Evolutionary conservation across 2,888 invertebrate species (phyloP).

Genomic region (Cheilosia soror): DNA sequence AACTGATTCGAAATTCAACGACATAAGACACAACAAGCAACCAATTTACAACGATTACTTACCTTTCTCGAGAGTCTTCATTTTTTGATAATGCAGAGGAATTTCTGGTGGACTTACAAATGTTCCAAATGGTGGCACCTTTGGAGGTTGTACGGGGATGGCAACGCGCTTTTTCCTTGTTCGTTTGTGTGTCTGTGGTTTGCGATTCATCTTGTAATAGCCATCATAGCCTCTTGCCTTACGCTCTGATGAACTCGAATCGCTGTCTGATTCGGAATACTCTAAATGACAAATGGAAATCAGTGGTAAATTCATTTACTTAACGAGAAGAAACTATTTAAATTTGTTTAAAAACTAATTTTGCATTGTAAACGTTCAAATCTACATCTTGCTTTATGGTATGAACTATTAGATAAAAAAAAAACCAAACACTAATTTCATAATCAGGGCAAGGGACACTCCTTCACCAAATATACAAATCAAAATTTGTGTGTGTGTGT

Average conservation of each 20-base stretch:
- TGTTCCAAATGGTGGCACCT: constrained; percentile 89
- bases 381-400: constrained; percentile 75
- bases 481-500: constrained; percentile 27
- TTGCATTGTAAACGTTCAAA: constrained; percentile 73
- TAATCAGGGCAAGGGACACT: constrained; percentile 52
- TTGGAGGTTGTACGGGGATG: constrained; percentile 93
- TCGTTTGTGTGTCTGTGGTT: constrained; percentile 89
- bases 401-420: constrained; percentile 55
- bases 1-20: constrained; percentile 58
- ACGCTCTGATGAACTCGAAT: constrained; percentile 85
- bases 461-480: constrained; percentile 66
- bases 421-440: constrained; percentile 39
- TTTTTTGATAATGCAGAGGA: constrained; percentile 85
- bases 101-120: constrained; percentile 88
- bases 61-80: constrained; percentile 83
- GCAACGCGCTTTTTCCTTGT: constrained; percentile 90
- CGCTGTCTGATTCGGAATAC: constrained; percentile 96
- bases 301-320: constrained; percentile 16
- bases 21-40: constrained; percentile 4
- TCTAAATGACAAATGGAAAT: constrained; percentile 84
- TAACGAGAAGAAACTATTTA: background rate
- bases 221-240: constrained; percentile 87
- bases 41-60: constrained; percentile 52
- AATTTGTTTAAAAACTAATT: constrained; percentile 31
- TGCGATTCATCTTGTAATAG: constrained; percentile 88